These are phyloP conservation scores for Tauraco erythrolophus DNA, from an alignment of 2,113 vertebrate genomes.

Conservation along the genomic window DNA sequence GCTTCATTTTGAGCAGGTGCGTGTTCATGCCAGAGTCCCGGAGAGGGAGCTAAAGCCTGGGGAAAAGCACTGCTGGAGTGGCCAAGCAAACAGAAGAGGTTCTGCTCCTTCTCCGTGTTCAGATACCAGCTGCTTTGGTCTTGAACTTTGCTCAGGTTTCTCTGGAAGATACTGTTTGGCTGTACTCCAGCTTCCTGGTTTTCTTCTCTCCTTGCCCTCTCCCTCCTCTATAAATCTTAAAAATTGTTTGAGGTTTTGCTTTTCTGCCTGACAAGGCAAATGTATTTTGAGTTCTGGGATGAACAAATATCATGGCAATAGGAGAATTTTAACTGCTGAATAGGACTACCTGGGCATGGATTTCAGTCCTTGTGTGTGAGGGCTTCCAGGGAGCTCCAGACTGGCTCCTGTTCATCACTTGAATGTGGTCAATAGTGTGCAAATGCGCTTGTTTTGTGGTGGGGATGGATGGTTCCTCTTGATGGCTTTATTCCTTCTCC, in stretches of 20 bases:
- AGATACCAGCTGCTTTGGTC: neutral
- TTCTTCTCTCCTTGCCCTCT: neutral
- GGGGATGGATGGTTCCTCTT: neutral
- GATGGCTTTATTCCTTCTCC: neutral
- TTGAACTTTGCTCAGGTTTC: neutral
- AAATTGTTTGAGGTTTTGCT: neutral
- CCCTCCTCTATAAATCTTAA: neutral
- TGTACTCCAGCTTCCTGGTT: fast-evolving
- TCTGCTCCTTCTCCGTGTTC: fast-evolving
- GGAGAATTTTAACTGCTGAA: neutral
- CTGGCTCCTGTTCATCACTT: neutral
- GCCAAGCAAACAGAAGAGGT: neutral
- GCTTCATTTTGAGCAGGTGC: neutral
- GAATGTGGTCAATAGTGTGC: fast-evolving
- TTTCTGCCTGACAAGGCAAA: neutral
- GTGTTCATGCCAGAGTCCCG: neutral
- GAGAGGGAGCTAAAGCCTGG: neutral
- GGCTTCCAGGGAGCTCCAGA: neutral
- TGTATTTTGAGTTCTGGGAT: neutral
- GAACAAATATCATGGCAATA: fast-evolving
- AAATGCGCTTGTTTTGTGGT: fast-evolving
- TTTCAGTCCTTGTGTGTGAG: neutral
- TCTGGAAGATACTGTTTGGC: neutral
- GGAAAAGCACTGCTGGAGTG: neutral
- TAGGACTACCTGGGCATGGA: neutral